Base-by-base conservation (phyloP, 2,888 invertebrate genomes). In the Catocala nupta region DNA sequence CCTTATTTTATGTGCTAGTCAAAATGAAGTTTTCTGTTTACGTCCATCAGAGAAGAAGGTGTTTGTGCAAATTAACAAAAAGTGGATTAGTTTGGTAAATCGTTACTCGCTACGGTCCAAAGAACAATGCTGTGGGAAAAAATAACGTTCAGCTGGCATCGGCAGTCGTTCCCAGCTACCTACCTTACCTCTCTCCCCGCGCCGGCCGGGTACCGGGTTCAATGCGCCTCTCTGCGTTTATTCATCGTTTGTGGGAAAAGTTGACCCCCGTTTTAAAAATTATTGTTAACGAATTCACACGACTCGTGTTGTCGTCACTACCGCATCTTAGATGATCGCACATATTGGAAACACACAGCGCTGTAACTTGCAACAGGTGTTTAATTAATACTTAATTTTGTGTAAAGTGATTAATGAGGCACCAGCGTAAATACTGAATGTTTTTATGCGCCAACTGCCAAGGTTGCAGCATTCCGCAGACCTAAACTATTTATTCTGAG, bases 101-200 rank as follows among this genome's bases (percentile, higher is more conserved):
- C 84, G 86, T 89, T 86, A 82, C 81, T 83, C 85, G 92, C 85
- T 86, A 91, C 93, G 93, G 93, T 92, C 91, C 89, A 91, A 92
- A 90, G 93, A 92, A 93, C 93, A 93, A 93, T 93, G 94, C 93
- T 94, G 94, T 94, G 94, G 94, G 94, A 94, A 94, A 94, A 94
- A 94, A 93, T 94, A 94, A 94, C 94, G 94, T 94, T 91, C 94
- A 94, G 93, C 94, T 93, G 93, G 91, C 92, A 92, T 91, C 92
- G 92, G 83, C 92, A 88, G 88, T 91, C 93, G 93, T 93, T 93
- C 92, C 92, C 93, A 91, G 92, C 92, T 92, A 92, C 91, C 93
- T 92, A 91, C 92, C 88, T 86, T 85, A 82, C 88, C 87, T 85
- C 91, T 85, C 91, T 90, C 91, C 91, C 92, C 91, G 92, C 93